Conservation (phyloP, 2,888 invertebrate species). For the Cheiracanthium punctorium region DNA sequence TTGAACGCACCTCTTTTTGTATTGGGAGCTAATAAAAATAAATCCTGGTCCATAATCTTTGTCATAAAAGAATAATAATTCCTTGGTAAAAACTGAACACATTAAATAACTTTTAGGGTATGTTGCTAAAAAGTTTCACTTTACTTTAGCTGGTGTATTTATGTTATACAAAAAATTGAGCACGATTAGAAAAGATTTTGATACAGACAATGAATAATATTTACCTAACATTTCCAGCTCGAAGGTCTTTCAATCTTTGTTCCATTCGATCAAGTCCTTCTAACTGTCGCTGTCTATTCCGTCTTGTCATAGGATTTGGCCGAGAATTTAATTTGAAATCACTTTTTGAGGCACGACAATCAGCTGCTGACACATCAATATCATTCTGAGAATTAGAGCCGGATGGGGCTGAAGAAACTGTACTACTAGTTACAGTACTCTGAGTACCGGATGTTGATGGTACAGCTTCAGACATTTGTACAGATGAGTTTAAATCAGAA, state of each 20-base stretch:
- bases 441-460: neutral
- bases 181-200: too few species aligned
- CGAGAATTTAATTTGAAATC: neutral
- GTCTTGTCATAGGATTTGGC: slow-evolving; percentile 73
- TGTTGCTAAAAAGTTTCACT: too few species aligned
- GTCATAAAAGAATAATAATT: too few species aligned
- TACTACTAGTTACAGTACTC: neutral
- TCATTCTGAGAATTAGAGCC: neutral
- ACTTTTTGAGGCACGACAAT: neutral
- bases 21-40: too few species aligned
- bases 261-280: slow-evolving; percentile 83
- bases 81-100: too few species aligned
- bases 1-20: too few species aligned
- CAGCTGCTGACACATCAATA: neutral
- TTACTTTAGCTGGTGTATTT: too few species aligned
- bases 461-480: neutral
- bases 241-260: slow-evolving; percentile 77
- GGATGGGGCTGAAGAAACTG: neutral
- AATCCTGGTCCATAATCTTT: too few species aligned
- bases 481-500: neutral
- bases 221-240: slow-evolving; percentile 73
- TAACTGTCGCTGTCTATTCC: slow-evolving; percentile 81
- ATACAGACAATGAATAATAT: too few species aligned
- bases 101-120: too few species aligned
- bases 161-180: too few species aligned